Evolutionary conservation across 2,888 invertebrate species (phyloP), one percentile per base, ranked within the genome.

Genomic region (Callyntrura sp.): DNA sequence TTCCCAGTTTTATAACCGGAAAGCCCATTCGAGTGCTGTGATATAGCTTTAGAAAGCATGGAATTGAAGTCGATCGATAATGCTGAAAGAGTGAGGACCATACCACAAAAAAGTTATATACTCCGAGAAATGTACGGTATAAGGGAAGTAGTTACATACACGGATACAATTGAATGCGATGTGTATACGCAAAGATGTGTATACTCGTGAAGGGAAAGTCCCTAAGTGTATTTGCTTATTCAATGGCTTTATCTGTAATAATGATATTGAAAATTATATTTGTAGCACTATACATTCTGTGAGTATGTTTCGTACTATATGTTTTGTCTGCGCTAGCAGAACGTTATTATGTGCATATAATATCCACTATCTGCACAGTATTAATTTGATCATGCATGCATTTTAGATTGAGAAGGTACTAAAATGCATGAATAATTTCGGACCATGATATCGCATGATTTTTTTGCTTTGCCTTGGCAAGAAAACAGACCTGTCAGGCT

Each of bases 61-160:
- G 87, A 35, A 87, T 81, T 81, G 81, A 81, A 88, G 73, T 6
- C 51, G 88, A 88, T 88, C 88, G 88, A 88, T 88, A 88, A 88
- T 88, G 88, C 82, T 88, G 88, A 43, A n/a, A 23, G 62, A 76
- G 86, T 76, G 60, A 23, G n/a, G 55, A 82, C 25, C 43, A 12
- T 57, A 60, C 57, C 81, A 35, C 35, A 57, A 43, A 57, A 57
- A n/a, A n/a, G n/a, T 8, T 68, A 68, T 35, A 35, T 6, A 73
- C 45, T 4, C n/a, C n/a, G n/a, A n/a, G n/a, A n/a, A 70, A 25
- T 43, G n/a, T 76, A 48, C 11, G 14, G 6, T 43, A 14, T 12
- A 43, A 20, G 3, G 20, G 9, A 45, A 14, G 0, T 79, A 35
- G 23, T 8, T 51, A 9, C 25, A 81, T 25, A 62, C 20, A 25